Evolutionary conservation across 2,113 vertebrate species (phyloP), one percentile per base, ranked within the genome.

Genomic region (Alligator mississippiensis): DNA sequence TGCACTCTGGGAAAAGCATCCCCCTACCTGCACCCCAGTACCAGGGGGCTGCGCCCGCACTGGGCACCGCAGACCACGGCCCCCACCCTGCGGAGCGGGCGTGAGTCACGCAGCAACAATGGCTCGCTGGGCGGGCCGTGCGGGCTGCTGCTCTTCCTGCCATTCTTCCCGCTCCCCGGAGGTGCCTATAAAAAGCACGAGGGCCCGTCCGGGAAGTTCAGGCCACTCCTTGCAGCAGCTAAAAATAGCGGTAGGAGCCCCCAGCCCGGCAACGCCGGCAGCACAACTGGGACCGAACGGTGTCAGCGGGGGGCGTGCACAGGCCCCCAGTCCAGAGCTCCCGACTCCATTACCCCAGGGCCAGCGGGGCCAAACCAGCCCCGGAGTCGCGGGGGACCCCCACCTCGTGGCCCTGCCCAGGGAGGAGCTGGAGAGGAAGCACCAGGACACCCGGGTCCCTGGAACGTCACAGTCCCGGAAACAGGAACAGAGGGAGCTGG

Each of bases 141-240:
- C 1, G 5, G 79, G 79, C 90, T 18, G 0, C 70, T 1, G 27
- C 3, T 1, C 28, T 96, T 96, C 93, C 96, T 88, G 92, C 59
- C 90, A 96, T 96, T 96, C 94, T 96, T 88, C 16, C 18, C 3
- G 1, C 61, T 81, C 90, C 81, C 89, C 64, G 30, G 64, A 84
- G 92, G 63, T 54, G 54, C 59, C 92, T 91, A 92, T 92, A 91
- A 86, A 94, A 95, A 95, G 93, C 88, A 77, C 64, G 89, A 88
- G 87, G 89, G 82, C 87, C 81, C 88, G 76, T 58, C 83, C 87
- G 88, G 94, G 88, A 95, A 94, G 81, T 63, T 25, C 59, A 47
- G 83, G 54, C 55, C 34, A 28, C 78, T 83, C 84, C 85, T 88
- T 64, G 87, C 85, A n/a, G 6, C 55, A 84, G 70, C 5, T 76